phyloP scores from a whole-genome alignment of 2,888 invertebrate genomes.

The Helleia helle region DNA sequence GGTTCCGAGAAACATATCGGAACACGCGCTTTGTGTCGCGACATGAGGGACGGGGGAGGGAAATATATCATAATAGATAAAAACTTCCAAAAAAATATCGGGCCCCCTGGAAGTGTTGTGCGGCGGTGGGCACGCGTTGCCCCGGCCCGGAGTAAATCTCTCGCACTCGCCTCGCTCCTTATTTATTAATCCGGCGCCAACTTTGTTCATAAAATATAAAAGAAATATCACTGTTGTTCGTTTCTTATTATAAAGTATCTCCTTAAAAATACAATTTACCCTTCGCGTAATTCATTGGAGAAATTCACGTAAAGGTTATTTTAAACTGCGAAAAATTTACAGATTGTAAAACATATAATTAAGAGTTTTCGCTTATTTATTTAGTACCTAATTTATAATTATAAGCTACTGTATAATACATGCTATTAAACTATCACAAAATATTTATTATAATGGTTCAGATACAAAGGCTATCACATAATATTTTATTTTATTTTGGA shows the following conservation, averaged over 20 bases:
- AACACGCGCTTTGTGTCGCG: not conserved
- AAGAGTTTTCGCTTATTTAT: too few species aligned
- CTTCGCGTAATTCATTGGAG: too few species aligned
- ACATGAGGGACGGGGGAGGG: not conserved
- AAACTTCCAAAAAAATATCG: not conserved
- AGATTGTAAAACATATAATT: too few species aligned
- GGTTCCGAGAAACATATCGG: too few species aligned
- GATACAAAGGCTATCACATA: too few species aligned
- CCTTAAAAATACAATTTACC: too few species aligned
- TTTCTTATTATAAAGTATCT: not conserved
- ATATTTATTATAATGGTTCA: too few species aligned
- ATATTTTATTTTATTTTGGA: too few species aligned
- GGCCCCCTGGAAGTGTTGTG: not conserved
- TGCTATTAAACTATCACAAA: too few species aligned
- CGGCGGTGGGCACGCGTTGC: not conserved
- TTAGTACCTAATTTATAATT: too few species aligned
- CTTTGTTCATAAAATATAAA: slow-evolving; percentile 9
- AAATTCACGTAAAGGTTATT: not conserved
- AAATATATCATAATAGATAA: not conserved
- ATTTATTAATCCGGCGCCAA: slow-evolving; percentile 8
- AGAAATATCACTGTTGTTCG: slow-evolving; percentile 8
- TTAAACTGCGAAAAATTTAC: too few species aligned
- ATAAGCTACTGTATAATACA: too few species aligned
- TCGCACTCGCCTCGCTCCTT: slow-evolving; percentile 7
- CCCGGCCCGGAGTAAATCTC: slow-evolving; percentile 3